Base-by-base conservation (phyloP, 2,888 invertebrate genomes). In the Rotaria socialis region DNA sequence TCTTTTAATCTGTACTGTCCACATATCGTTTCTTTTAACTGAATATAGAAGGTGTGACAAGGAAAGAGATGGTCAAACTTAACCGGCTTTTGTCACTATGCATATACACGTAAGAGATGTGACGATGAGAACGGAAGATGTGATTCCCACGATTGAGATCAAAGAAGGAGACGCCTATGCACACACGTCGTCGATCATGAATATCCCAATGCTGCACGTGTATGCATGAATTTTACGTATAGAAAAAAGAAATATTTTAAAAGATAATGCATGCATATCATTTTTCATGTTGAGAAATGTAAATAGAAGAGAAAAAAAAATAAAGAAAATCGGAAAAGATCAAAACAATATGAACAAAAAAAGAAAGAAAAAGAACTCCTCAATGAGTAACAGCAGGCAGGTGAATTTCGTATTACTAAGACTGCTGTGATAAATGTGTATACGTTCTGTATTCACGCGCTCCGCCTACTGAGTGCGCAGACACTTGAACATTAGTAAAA, bases 101-200 rank as follows among this genome's bases (percentile, higher is more conserved):
- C 27, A 60, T 60, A 60, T 27, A 60, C 60, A 60, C 60, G 60
- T 60, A 60, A 60, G 60, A 60, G 60, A 60, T 60, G 60, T 60
- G 60, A 60, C 60, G 27, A 60, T 60, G 60, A 60, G 60, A 67
- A 67, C 35, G 67, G 35, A 67, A 67, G 67, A 35, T 67, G 67
- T 67, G 67, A 67, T 67, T 67, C 67, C 35, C 67, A 67, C 35
- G 67, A 67, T 67, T 67, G 67, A 67, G 67, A 67, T 67, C 67
- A 67, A 67, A 67, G 67, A 67, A 67, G 35, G 35, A 67, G 60
- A 60, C 60, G 60, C 60, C 60, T 60, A 60, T 60, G 27, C 8
- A 27, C 60, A 60, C 14, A 60, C 60, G 60, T 60, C 27, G 60
- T 60, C 27, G 14, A 60, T 60, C 60, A 60, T 24, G 19, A 27